Conservation (phyloP, 2,888 invertebrate genomes). For the Elysia crispata region DNA sequence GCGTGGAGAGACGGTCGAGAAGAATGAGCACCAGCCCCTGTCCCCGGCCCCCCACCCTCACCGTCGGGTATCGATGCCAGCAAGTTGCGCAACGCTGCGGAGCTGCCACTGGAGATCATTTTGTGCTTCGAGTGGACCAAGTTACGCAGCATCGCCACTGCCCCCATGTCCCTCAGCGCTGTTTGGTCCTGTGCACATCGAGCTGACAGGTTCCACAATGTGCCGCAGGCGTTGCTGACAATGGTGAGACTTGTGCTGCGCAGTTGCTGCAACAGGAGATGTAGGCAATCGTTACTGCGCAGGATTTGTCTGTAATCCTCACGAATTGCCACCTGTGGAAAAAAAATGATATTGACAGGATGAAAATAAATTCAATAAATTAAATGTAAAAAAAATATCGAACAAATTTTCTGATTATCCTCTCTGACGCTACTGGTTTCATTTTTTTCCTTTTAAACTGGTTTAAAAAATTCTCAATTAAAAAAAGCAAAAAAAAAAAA, state of each 20-base stretch:
- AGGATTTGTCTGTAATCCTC: conserved; percentile 92
- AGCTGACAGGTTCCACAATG: conserved; percentile 97
- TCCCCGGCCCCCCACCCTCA: neutral
- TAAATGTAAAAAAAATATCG: too few species aligned
- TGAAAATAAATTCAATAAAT: too few species aligned
- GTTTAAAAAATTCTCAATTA: too few species aligned
- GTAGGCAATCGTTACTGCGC: conserved; percentile 90
- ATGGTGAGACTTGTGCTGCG: conserved; percentile 96
- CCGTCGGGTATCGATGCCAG: conserved; percentile 81
- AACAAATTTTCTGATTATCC: too few species aligned
- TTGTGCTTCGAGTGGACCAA: conserved; percentile 97
- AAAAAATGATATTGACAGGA: too few species aligned
- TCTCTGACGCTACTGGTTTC: too few species aligned
- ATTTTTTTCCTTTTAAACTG: too few species aligned
- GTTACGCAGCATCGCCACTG: conserved; percentile 92
- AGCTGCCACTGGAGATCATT: conserved; percentile 98
- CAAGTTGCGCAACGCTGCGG: conserved; percentile 95
- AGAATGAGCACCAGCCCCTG: neutral
- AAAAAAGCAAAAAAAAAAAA: too few species aligned
- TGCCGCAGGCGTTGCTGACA: conserved; percentile 97
- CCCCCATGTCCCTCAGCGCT: conserved; percentile 90
- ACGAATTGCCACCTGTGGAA: conserved; percentile 85
- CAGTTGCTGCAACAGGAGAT: conserved; percentile 92
- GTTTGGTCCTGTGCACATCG: conserved; percentile 91
- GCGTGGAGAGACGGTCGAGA: conserved; percentile 36